A percentile compares a stretch with the other conserved stretches of the same genome.
Conservation (phyloP, 2,797 vertebrate genomes). For the Hydrolagus colliei region DNA sequence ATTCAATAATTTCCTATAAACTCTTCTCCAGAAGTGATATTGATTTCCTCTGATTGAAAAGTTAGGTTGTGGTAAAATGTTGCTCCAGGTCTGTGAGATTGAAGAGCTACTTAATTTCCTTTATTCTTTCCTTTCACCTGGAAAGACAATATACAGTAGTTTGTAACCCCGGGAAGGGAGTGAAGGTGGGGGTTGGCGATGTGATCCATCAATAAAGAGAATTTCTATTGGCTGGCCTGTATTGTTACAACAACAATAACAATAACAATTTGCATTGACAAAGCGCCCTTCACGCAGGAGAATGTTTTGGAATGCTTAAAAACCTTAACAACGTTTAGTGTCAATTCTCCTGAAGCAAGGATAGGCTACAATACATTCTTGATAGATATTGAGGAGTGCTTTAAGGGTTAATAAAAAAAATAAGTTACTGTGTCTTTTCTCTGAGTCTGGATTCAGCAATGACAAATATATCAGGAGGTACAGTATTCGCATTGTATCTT, state of each 20-base stretch:
- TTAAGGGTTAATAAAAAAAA: no score
- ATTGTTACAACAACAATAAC: neutral
- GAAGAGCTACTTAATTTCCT: neutral
- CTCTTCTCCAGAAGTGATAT: neutral
- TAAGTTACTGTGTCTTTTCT: no score
- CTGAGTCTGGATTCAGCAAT: no score
- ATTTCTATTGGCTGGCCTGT: neutral
- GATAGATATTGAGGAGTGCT: no score
- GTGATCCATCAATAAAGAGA: neutral
- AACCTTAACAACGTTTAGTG: no score
- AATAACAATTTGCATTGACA: no score
- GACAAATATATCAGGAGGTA: no score
- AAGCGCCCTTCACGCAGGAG: no score
- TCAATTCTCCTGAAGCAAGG: no score
- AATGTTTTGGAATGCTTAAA: no score
- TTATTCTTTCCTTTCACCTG: neutral
- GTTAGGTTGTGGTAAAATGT: neutral
- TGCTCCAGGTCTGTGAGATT: neutral
- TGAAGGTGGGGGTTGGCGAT: neutral
- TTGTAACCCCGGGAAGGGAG: neutral
- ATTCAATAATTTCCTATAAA: slow-evolving; percentile 17
- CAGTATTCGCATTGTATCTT: no score
- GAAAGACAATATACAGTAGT: neutral
- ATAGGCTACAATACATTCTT: no score
- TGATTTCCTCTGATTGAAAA: neutral